Evolutionary conservation across 2,888 invertebrate species (phyloP), one percentile per base, ranked within the genome.

Genomic region (Ferdinandea cuprea): DNA sequence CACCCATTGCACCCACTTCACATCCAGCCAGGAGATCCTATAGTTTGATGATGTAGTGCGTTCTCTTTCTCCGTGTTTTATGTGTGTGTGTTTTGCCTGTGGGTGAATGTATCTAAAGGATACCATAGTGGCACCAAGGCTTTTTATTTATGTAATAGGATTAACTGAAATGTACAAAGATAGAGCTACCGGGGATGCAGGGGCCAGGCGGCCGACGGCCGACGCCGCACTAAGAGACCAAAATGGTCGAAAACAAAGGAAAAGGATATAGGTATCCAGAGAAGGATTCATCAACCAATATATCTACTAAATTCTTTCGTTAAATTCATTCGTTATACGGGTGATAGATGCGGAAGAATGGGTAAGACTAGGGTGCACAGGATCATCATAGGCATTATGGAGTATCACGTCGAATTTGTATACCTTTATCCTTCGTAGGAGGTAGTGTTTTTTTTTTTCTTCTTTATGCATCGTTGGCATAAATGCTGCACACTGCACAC

Each of bases 91-190:
- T 28, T 15, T n/a, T n/a, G n/a, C n/a, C n/a, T n/a, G n/a, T n/a
- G n/a, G n/a, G n/a, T n/a, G 15, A 25, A 25, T 25, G 2, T 19
- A 50, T 35, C 35, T 5, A 9, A 44, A 56, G 66, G 72, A 68
- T 79, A 52, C 40, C 61, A 8, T 59, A 68, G 46, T 68, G 61
- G 78, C 78, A 83, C 65, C 73, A 69, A 69, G 73, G 73, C 79
- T 79, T 79, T 84, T 79, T 84, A 79, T 84, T 84, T 79, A 84
- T 79, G 79, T 84, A 84, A 83, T 83, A 84, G 79, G 84, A 84
- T 79, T 79, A 84, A 79, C 68, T 68, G 58, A 40, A 81, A 77
- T 78, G 63, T 66, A 77, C 59, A 77, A 76, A 66, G 61, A 81
- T 77, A 78, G 46, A 65, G 54, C 58, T 32, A 52, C 69, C 61